Evolutionary conservation across 2,113 vertebrate species (phyloP).

Genomic region (Hymenochirus boettgeri): DNA sequence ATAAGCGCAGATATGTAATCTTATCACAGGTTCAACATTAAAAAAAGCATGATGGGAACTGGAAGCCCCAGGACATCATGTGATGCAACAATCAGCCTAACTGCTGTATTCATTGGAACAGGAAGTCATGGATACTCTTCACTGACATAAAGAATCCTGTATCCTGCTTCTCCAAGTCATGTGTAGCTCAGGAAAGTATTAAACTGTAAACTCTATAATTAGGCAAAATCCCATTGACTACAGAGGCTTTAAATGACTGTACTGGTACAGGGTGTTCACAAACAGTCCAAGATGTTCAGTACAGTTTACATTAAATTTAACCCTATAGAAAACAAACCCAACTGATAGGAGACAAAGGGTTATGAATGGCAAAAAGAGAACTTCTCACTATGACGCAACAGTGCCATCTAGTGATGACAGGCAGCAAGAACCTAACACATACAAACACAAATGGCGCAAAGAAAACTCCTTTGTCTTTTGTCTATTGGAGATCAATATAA

Average conservation of each 20-base stretch:
- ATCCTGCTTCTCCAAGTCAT: conserved; percentile 10
- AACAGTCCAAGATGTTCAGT: background rate
- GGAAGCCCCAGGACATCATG: background rate
- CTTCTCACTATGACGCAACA: background rate
- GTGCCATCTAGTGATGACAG: conserved; percentile 14
- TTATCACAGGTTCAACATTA: background rate
- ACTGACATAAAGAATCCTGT: background rate
- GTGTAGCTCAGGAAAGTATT: conserved; percentile 1
- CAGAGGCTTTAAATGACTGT: background rate
- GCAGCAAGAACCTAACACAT: too few species aligned
- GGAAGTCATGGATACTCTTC: background rate
- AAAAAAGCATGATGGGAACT: too few species aligned
- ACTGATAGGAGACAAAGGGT: background rate
- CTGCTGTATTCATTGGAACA: background rate
- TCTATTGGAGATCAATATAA: too few species aligned
- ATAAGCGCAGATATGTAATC: background rate
- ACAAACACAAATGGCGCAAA: too few species aligned
- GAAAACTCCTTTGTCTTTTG: too few species aligned
- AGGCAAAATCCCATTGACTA: background rate
- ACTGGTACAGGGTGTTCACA: background rate
- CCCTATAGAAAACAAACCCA: background rate
- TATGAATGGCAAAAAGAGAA: background rate
- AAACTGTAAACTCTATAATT: background rate
- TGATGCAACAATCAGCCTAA: background rate
- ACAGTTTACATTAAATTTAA: background rate